Conservation (phyloP, 2,797 vertebrate genomes). For the Melanitta fusca region DNA sequence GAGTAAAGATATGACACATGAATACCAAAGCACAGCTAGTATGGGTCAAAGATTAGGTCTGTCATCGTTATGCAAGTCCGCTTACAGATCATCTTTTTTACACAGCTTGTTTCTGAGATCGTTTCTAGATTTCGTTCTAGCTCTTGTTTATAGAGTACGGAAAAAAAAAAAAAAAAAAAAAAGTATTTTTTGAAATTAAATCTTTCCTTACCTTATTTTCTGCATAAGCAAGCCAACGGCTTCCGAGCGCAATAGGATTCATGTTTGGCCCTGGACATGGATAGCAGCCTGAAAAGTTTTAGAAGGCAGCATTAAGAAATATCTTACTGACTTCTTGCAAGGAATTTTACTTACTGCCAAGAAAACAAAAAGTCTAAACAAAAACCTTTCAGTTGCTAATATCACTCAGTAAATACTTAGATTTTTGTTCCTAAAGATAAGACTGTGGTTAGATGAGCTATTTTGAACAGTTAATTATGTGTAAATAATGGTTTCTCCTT, state of each 20-base stretch:
- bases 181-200: not conserved
- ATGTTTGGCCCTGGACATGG: slow-evolving; percentile 96
- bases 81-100: not conserved
- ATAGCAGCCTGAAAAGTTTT: slow-evolving; percentile 90
- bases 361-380: slow-evolving; percentile 72
- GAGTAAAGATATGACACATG: not conserved
- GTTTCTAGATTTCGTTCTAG: not conserved
- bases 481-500: slow-evolving; percentile 52
- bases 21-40: not conserved
- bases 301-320: slow-evolving; percentile 67
- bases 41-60: not conserved
- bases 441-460: slow-evolving; percentile 46
- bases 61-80: not conserved
- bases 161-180: not conserved
- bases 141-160: not conserved
- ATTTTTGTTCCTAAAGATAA: slow-evolving; percentile 72
- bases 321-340: slow-evolving; percentile 46
- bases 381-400: slow-evolving; percentile 40
- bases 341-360: slow-evolving; percentile 55
- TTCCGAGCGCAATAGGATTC: slow-evolving; percentile 95
- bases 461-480: slow-evolving; percentile 68
- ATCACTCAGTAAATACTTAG: slow-evolving; percentile 53
- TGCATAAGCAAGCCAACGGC: slow-evolving; percentile 96
- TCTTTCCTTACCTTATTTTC: slow-evolving; percentile 93
- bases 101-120: not conserved